Conservation (phyloP, 2,888 invertebrate genomes). For the Dryomyza anilis region DNA sequence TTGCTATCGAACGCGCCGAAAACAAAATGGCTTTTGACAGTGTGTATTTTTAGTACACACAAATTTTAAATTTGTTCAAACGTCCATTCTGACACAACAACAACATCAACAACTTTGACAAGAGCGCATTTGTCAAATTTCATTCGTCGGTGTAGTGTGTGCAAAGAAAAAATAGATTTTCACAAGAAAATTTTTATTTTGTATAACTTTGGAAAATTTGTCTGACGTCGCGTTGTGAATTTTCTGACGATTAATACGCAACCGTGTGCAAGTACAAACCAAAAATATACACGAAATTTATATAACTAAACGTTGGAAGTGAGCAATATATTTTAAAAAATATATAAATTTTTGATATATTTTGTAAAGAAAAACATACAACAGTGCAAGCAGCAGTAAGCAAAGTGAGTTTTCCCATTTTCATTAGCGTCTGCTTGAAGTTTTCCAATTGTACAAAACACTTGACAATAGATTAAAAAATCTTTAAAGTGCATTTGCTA, state of each 20-base stretch:
- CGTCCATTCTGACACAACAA: constrained; percentile 21
- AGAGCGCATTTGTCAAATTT: constrained; percentile 38
- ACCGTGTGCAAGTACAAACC: background rate
- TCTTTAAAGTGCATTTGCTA: no score
- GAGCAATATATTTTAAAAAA: background rate
- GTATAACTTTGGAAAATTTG: constrained; percentile 18
- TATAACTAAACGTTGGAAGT: background rate
- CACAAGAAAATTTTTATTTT: constrained; percentile 14
- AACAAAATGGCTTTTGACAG: constrained; percentile 20
- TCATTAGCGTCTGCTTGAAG: background rate
- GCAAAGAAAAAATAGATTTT: constrained; percentile 18
- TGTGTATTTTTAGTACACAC: background rate
- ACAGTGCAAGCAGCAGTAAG: background rate
- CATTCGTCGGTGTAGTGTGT: constrained; percentile 1
- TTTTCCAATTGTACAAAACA: no score
- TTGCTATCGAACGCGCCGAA: no score
- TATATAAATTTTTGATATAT: no score
- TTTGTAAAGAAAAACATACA: constrained; percentile 7
- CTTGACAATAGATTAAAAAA: no score
- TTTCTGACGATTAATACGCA: no score
- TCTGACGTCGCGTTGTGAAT: constrained; percentile 15
- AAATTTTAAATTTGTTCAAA: constrained; percentile 23
- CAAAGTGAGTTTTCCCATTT: constrained; percentile 15
- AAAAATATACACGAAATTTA: background rate
- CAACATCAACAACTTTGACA: constrained; percentile 29